Percentiles rank a stretch among this genome's conserved stretches.
These are phyloP conservation scores for Camponotus vicinus DNA, from an alignment of 1,140 invertebrate genomes.

Conservation along the genomic window DNA sequence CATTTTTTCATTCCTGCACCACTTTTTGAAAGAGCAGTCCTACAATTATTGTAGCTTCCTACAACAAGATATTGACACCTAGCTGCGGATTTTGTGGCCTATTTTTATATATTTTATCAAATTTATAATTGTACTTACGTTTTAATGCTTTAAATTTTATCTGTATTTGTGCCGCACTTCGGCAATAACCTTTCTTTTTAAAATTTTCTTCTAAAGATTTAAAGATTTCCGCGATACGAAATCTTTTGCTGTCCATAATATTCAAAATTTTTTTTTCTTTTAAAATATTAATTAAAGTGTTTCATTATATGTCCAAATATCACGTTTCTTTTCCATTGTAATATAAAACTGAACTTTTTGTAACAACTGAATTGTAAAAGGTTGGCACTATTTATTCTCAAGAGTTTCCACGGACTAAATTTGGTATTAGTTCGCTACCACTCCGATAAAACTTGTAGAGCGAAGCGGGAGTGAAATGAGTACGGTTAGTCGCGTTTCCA, in stretches of 20 bases:
- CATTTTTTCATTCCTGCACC: conserved; percentile 29
- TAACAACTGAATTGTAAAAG: too few species aligned
- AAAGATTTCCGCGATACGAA: conserved; percentile 20
- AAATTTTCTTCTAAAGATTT: conserved; percentile 17
- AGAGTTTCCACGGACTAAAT: too few species aligned
- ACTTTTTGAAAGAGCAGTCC: conserved; percentile 7
- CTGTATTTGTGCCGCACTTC: conserved; percentile 15
- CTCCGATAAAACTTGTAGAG: too few species aligned
- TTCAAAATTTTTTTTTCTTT: conserved; percentile 5
- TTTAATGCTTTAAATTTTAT: conserved; percentile 32
- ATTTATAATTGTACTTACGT: conserved; percentile 21
- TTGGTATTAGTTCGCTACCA: too few species aligned
- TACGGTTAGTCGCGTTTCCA: too few species aligned
- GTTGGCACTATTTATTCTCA: too few species aligned
- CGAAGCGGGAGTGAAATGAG: too few species aligned
- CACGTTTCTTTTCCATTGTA: conserved; percentile 20
- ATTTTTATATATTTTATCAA: too few species aligned
- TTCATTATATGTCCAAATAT: background rate
- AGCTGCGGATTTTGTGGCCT: too few species aligned
- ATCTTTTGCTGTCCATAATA: conserved; percentile 22
- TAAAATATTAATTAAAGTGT: conserved; percentile 16
- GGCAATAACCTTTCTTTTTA: conserved; percentile 1
- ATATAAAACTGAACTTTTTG: too few species aligned
- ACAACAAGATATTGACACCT: too few species aligned
- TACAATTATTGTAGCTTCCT: conserved; percentile 6